Percentiles rank a stretch among this genome's conserved stretches.
Conservation (phyloP, 2,888 invertebrate genomes). For the Latrodectus hesperus region DNA sequence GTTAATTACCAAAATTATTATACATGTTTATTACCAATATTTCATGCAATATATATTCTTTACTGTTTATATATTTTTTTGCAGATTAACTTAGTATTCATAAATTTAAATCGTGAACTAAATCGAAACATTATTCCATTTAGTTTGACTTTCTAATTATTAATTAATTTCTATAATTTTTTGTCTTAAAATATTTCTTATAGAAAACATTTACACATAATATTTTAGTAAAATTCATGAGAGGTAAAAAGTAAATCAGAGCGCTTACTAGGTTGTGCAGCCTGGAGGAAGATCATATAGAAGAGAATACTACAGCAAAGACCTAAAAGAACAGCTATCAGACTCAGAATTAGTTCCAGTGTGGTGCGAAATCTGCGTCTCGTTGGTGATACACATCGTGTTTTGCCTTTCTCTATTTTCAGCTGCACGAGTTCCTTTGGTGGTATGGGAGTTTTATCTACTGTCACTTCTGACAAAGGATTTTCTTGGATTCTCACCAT, state of each 20-base stretch:
- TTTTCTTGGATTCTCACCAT: constrained; percentile 59
- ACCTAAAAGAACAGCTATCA: constrained; percentile 36
- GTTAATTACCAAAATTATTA: no score
- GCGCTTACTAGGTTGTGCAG: constrained; percentile 46
- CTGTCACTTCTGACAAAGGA: constrained; percentile 47
- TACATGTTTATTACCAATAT: no score
- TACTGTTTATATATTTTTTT: no score
- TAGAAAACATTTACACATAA: no score
- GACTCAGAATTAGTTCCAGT: constrained; percentile 42
- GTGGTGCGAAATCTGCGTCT: constrained; percentile 41
- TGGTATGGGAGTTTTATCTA: constrained; percentile 36
- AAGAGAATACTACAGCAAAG: constrained; percentile 51
- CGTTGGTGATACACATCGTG: constrained; percentile 7
- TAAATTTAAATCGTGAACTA: no score
- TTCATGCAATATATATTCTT: no score
- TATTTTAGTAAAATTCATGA: no score
- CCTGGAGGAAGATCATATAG: constrained; percentile 61
- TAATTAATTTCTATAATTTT: no score
- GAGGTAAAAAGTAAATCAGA: not conserved
- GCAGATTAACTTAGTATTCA: no score
- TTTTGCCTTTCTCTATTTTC: constrained; percentile 46
- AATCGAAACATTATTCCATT: no score
- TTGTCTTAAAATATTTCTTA: no score
- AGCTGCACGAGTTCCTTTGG: constrained; percentile 24
- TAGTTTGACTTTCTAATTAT: no score